Base-by-base conservation (phyloP, 2,888 invertebrate species). In the Nymphalis polychloros region DNA sequence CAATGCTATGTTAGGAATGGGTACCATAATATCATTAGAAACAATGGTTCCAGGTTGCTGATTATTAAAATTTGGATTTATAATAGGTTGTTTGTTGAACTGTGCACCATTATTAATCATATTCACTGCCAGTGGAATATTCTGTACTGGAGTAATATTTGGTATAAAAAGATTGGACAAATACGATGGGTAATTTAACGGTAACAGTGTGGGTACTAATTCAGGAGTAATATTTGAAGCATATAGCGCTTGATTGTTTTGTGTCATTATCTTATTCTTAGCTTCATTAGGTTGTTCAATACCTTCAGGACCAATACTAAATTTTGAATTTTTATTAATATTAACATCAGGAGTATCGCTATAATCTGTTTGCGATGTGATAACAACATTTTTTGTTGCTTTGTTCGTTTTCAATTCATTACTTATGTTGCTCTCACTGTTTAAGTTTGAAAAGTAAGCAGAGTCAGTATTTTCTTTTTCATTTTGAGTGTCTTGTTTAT, bases 1-100 rank as follows among this genome's bases (percentile, higher is more conserved):
- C 17, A 64, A 49, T 8, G 55, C 52, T n/a, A 67, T 59, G 19
- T 65, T 72, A 5, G 59, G 48, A 35, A 46, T 61, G 48, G 69
- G 57, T n/a, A 49, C 23, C 16, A 41, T 53, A 31, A 31, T 70
- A 63, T 19, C 49, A 19, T 49, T 49, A n/a, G 49, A 16, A 2
- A n/a, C 4, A 49, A 7, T 17, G 6, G 17, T 19, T 6, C 19
- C 17, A n/a, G 19, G 1, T n/a, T 17, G 49, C 48, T 48, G 48
- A n/a, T 48, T 17, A 48, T 48, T 13, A 41, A 41, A 41, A 48
- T 48, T 48, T 48, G n/a, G 48, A 48, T 16, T 48, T 48, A 48
- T n/a, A 48, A 48, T 7, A 7, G 48, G 48, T n/a, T 48, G 48
- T 17, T 6, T 49, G 8, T 8, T 6, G 49, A n/a, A 49, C 49